Evolutionary conservation across 2,113 vertebrate species (phyloP).

Genomic region (Tursiops truncatus): DNA sequence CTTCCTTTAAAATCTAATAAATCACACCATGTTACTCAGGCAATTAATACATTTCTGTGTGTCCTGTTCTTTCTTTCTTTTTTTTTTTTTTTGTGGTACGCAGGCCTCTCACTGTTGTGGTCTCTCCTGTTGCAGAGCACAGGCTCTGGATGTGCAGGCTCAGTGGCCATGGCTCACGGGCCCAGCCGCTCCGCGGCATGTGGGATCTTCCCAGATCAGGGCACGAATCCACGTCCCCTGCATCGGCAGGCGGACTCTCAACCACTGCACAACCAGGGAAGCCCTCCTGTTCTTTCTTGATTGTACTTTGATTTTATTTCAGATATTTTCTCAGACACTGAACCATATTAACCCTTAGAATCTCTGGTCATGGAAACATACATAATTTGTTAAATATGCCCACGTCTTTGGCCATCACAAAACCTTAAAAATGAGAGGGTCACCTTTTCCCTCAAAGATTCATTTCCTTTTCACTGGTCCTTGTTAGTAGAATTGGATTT

Average conservation of each 20-base stretch:
- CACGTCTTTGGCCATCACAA: neutral
- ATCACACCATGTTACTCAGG: neutral
- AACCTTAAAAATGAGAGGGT: neutral
- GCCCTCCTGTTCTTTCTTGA: neutral
- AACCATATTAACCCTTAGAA: neutral
- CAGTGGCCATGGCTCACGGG: too few species aligned
- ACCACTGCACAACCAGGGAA: too few species aligned
- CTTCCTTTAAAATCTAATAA: neutral
- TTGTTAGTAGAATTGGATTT: neutral
- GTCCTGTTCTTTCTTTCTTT: neutral
- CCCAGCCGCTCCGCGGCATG: too few species aligned
- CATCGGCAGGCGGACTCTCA: too few species aligned
- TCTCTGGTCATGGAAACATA: neutral
- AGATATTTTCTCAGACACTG: neutral
- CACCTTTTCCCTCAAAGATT: neutral
- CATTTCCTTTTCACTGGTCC: neutral
- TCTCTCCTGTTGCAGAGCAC: too few species aligned
- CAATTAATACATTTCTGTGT: neutral
- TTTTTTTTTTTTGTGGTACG: too few species aligned
- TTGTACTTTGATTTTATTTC: neutral
- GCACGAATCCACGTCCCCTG: too few species aligned
- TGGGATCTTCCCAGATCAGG: too few species aligned
- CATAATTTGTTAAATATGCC: neutral
- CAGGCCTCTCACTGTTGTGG: too few species aligned
- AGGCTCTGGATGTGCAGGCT: too few species aligned